Evolutionary conservation across 1,140 invertebrate genomes (phyloP), one percentile per base, ranked within the genome.

Genomic region (Drosophila bipectinata): DNA sequence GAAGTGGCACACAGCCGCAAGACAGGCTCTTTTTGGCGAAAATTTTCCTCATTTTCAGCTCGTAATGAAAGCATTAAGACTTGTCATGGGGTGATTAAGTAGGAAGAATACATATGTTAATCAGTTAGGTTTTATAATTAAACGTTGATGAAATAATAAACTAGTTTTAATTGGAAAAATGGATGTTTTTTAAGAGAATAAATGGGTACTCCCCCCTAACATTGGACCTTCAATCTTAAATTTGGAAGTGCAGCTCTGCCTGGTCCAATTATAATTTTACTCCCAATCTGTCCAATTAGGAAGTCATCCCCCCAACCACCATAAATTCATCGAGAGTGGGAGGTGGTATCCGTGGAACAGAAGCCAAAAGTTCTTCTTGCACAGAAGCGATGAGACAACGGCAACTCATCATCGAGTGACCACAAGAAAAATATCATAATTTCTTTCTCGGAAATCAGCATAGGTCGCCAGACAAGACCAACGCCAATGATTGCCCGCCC

Each of bases 401-500:
- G 63, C 66, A 69, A 69, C 64, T 71, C 63, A 68, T 69, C 67
- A 71, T 69, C 67, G 67, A 57, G 14, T 69, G 67, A 71, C 67
- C 67, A 18, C 67, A 68, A 72, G 58, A 69, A 37, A 37, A 81
- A 87, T 76, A 85, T 88, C 74, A 88, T 78, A 79, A 87, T 78
- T 78, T 66, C 48, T 76, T 87, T 87, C 83, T 76, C 49, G 83
- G 83, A 87, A 87, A 88, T 89, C 76, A 84, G 72, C 79, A 77
- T 83, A 88, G 83, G 83, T 88, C 83, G 85, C 53, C 72, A 76
- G 72, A 75, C 54, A 34, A 51, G 54, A 75, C 55, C 21, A 44
- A 39, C 69, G 71, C 74, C 79, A 84, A 80, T 79, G 79, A 83
- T 71, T 69, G 62, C 56, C 67, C 75, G 5, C 26, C 26, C 26